Evolutionary conservation across 2,113 vertebrate species (phyloP).

Genomic region (Erythrocercus mccallii): DNA sequence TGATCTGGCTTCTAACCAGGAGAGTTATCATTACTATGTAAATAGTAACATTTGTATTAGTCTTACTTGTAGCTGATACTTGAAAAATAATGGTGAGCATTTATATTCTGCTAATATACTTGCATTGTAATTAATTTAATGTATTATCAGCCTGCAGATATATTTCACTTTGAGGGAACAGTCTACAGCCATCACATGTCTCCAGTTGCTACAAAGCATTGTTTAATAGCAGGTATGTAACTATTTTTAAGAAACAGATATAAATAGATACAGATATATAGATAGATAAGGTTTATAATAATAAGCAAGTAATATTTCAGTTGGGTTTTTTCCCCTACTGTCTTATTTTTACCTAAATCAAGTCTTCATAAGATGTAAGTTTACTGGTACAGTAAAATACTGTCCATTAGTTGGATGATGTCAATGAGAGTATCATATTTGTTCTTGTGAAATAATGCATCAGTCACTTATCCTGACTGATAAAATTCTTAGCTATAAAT

Average conservation of each 20-base stretch:
- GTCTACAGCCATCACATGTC: slow-evolving; percentile 97
- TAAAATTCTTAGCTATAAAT: not conserved
- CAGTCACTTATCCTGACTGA: not conserved
- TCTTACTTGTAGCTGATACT: not conserved
- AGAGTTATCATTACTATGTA: not conserved
- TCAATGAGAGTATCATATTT: not conserved
- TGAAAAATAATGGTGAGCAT: not conserved
- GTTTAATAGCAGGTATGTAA: slow-evolving; percentile 90
- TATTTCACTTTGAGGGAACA: slow-evolving; percentile 89
- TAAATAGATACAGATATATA: too few species aligned
- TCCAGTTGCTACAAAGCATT: slow-evolving; percentile 89
- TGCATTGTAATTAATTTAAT: not conserved
- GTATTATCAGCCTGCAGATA: slow-evolving; percentile 82
- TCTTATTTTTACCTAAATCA: not conserved
- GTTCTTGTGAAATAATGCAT: not conserved
- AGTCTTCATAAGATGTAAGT: not conserved
- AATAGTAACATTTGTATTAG: not conserved
- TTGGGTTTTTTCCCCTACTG: not conserved
- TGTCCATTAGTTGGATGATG: not conserved
- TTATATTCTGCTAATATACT: not conserved
- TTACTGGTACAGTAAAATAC: not conserved
- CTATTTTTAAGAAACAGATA: not conserved
- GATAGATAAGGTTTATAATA: not conserved
- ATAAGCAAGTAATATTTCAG: not conserved
- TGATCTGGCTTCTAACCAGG: not conserved